Base-by-base conservation (phyloP, 2,888 invertebrate genomes). In the Drosophila affinis region DNA sequence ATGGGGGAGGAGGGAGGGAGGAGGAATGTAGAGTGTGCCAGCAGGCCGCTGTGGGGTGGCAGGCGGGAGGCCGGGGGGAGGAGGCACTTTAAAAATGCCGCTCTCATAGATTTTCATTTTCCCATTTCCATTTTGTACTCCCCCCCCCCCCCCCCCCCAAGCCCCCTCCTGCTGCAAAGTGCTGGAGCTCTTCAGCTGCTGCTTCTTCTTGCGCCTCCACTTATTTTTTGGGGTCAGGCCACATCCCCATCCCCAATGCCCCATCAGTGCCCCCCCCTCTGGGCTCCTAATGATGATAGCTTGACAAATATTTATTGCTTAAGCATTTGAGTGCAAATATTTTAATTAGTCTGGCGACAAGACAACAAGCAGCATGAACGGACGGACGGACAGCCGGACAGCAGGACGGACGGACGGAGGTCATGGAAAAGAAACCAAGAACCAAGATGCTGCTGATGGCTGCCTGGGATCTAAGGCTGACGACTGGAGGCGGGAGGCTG, bases 241-340 rank as follows among this genome's bases (percentile, higher is more conserved):
- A 17, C 34, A 29, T 9, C 10, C 32, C 44, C 17, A 21, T 3
- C 10, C 2, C 1, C 17, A 3, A 12, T 1, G 12, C 9, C 21
- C 32, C 32, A 32, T 32, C 32, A 10, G 32, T 10, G 10, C 9
- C 27, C 32, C n/a, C 49, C 62, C 49, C 57, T 34, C 44, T 29
- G 58, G 47, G 59, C 54, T 34, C 14, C 63, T 83, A 88, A 83
- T 83, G 83, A 88, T 86, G 83, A 83, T 83, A 68, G 83, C 83
- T 88, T 84, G 83, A 84, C 88, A 84, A 84, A 84, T 84, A 85
- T 85, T 85, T 85, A 85, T 85, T 88, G 87, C 89, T 78, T 75
- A 81, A 88, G 81, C 87, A 79, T 85, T 88, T 88, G 89, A 85
- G 89, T 88, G 89, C 89, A 85, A 88, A 85, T 88, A 85, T 85